phyloP scores from a whole-genome alignment of 2,888 invertebrate genomes.

The Dione juno region DNA sequence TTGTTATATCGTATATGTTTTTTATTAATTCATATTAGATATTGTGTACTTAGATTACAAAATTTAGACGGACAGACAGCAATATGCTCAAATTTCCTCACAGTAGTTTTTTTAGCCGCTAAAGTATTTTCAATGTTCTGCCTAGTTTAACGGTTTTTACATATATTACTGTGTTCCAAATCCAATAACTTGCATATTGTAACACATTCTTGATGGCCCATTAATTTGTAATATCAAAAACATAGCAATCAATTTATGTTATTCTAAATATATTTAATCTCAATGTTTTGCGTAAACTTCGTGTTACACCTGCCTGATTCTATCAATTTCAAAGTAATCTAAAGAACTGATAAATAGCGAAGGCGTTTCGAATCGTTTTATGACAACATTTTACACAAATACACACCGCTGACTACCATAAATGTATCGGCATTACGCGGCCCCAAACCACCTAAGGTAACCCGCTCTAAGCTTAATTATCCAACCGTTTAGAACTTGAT shows the following conservation, averaged over 20 bases:
- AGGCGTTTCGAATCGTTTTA: slow-evolving; percentile 66
- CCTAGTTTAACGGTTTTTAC: background rate
- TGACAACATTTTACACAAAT: slow-evolving; percentile 77
- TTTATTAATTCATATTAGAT: no score
- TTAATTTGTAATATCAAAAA: slow-evolving; percentile 18
- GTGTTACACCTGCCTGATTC: slow-evolving; percentile 9
- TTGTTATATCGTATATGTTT: no score
- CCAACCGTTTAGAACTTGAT: slow-evolving; percentile 66
- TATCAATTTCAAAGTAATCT: slow-evolving; percentile 37
- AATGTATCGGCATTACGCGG: slow-evolving; percentile 72
- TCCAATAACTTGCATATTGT: background rate
- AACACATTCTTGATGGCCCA: background rate
- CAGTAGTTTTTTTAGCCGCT: no score
- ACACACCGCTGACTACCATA: slow-evolving; percentile 69
- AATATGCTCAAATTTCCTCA: no score
- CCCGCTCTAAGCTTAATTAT: slow-evolving; percentile 72
- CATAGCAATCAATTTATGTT: slow-evolving; percentile 8
- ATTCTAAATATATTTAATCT: slow-evolving; percentile 15
- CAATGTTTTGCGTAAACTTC: slow-evolving; percentile 10
- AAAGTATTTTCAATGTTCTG: background rate
- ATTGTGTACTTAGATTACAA: no score
- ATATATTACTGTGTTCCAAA: background rate
- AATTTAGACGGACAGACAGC: no score
- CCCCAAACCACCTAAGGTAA: slow-evolving; percentile 73
- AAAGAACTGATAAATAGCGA: slow-evolving; percentile 60